Base-by-base conservation (phyloP, 2,797 vertebrate genomes). In the Mus minutoides region DNA sequence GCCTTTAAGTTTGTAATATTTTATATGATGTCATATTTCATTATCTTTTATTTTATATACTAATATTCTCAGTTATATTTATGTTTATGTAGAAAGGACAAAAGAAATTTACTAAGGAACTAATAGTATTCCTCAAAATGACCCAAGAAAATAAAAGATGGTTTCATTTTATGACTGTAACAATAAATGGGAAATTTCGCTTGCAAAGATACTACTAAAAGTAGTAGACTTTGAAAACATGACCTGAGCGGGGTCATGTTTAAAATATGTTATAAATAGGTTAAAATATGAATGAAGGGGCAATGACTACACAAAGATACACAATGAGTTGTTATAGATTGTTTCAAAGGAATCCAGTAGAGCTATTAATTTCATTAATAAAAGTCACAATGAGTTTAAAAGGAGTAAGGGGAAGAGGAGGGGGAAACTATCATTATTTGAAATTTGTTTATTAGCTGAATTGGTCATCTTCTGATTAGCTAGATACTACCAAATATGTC, bases 11-110 rank as follows among this genome's bases (percentile, higher is more conserved):
- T 67, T n/a, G 29, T 85, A 60, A 60, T 76, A 79, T 85, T 90
- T 97, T 89, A 71, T 58, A 67, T 94, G 77, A 84, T 19, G 82
- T 87, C 3, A 80, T 22, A 64, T 67, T 83, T 82, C 73, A 69
- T 80, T 24, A 52, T 64, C 46, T 87, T 94, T 88, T 78, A 16
- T 90, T 29, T 86, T 90, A 46, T 60, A 86, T 60, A 58, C 40
- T 85, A 93, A 64, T 56, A 90, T 2, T 71, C 10, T 87, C 6
- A 3, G 75, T 85, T 56, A 88, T 73, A 90, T 84, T 84, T 95
- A 60, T 8, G 56, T 79, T 89, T 89, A 34, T 91, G 3, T 75
- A 58, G 37, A 88, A 91, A 90, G 60, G 12, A 69, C 40, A 88
- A 76, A 85, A 84, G 46, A 14, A 37, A 56, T 73, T 79, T 52